Evolutionary conservation across 1,140 invertebrate genomes (phyloP), one percentile per base, ranked within the genome.

Genomic region (Macrocentrus cingulum): DNA sequence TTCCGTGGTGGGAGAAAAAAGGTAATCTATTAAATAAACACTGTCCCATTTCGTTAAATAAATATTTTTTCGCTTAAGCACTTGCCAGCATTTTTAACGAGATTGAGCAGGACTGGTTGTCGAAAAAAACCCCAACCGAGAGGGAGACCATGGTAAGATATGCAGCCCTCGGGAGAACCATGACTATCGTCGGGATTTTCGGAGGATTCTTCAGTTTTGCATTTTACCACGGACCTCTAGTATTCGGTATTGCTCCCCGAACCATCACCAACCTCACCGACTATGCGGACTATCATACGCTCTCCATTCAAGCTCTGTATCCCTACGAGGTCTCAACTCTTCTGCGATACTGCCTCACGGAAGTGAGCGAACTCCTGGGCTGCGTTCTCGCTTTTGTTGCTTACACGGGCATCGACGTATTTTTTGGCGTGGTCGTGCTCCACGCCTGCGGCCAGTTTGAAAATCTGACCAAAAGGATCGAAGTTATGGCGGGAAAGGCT

Each of bases 371-470:
- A 42, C 8, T 22, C 2, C 11, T 58, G 9, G 39, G 16, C 7
- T 41, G 34, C 18, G 29, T 32, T 2, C 9, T 41, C 9, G 20
- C 56, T 9, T 13, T 32, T 5, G n/a, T 41, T 11, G 20, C 15
- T 41, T 51, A 58, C 22, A 50, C 46, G 9, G 39, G 32, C 20
- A 11, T 51, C 13, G 56, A 50, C 13, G 18, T 34, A 1, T 15
- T 51, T 11, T 58, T 58, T 37, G 48, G 45, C 1, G 16, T 41
- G 25, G 11, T 58, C 11, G 46, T 50, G 19, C 22, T 58, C 19
- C 56, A 58, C 13, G n/a, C 15, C 11, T 58, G 56, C 23, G 44
- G 25, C 18, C 56, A 50, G 20, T 19, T 57, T 7, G 46, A 57
- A 50, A 57, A 49, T 49, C 56, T 57, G 8, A 20, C 25, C 13